Base-by-base conservation (phyloP, 2,797 vertebrate species). In the Rhinichthys osculus region DNA sequence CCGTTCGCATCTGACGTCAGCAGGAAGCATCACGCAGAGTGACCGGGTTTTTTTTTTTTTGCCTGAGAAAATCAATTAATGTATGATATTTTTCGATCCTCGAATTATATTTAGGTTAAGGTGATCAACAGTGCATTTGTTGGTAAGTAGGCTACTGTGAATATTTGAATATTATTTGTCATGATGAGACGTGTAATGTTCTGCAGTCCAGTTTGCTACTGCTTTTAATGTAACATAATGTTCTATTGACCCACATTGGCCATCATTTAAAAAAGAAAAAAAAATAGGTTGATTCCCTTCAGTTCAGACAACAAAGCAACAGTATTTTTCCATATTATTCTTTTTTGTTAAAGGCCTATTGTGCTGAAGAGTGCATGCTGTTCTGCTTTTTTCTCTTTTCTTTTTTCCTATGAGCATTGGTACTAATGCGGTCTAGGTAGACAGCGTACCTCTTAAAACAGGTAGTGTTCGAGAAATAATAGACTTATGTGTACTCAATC, bases 1-100 rank as follows among this genome's bases (percentile, higher is more conserved):
- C 5, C 81, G 73, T 52, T n/a, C 77, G n/a, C 44, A 50, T 33
- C 52, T 84, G 70, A 76, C 83, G 87, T 74, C 80, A 80, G 67
- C 69, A 78, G 79, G 30, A 83, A 79, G 7, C 33, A 33, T 82
- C 87, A 82, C 16, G 54, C 54, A 30, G n/a, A 72, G 50, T 85
- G 72, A 87, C 54, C 27, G 27, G 27, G 33, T 35, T 30, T 59
- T 42, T 33, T 7, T 4, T 1, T 16, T 27, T 30, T 64, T 64
- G 52, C 38, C 81, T 50, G 16, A 76, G 5, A 82, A 1, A 27
- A 82, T 67, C 30, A 52, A 72, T 66, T 14, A 16, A 52, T 23
- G 30, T 64, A 13, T 59, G 10, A 23, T 11, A 21, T 33, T 16
- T 78, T 59, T 74, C 3, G 3, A 44, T 21, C 11, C n/a, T 66